These are phyloP conservation scores for Plagodis pulveraria DNA, from an alignment of 2,888 invertebrate species.

Conservation along the genomic window DNA sequence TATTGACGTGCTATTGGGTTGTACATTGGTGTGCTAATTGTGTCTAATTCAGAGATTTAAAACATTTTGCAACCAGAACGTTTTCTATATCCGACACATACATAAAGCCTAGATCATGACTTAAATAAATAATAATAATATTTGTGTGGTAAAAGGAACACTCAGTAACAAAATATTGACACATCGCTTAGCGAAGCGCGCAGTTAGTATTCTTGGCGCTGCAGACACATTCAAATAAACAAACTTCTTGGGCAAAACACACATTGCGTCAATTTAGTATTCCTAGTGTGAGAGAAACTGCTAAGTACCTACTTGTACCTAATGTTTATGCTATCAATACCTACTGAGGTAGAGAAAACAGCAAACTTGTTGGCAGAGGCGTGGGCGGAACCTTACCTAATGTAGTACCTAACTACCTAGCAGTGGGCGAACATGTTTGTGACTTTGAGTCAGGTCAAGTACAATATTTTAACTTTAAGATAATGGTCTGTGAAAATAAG, in stretches of 20 bases:
- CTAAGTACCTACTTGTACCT: constrained; percentile 2
- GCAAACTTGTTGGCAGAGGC: constrained; percentile 22
- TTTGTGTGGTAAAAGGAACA: too few species aligned
- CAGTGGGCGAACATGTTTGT: constrained; percentile 37
- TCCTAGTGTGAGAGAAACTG: constrained; percentile 23
- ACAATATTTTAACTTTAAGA: constrained; percentile 24
- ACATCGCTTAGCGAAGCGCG: not conserved
- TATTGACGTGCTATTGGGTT: too few species aligned
- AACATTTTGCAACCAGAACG: too few species aligned
- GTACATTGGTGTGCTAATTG: too few species aligned
- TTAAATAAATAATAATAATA: too few species aligned
- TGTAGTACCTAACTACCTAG: not conserved
- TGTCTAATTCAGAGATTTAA: too few species aligned
- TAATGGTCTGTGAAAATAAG: constrained; percentile 8
- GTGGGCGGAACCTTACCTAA: constrained; percentile 23
- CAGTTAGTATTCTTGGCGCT: not conserved
- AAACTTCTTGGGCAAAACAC: not conserved
- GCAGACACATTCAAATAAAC: not conserved
- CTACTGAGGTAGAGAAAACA: constrained; percentile 21
- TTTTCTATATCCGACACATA: too few species aligned
- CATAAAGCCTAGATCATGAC: too few species aligned
- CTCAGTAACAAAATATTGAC: constrained; percentile 1
- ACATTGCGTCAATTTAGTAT: not conserved
- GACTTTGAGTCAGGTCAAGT: constrained; percentile 34
- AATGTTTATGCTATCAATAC: constrained; percentile 12